Evolutionary conservation across 37 sponge, comb jelly and placozoan genomes (phyloP), one percentile per base, ranked within the genome.

Genomic region (Haliclona indistincta): DNA sequence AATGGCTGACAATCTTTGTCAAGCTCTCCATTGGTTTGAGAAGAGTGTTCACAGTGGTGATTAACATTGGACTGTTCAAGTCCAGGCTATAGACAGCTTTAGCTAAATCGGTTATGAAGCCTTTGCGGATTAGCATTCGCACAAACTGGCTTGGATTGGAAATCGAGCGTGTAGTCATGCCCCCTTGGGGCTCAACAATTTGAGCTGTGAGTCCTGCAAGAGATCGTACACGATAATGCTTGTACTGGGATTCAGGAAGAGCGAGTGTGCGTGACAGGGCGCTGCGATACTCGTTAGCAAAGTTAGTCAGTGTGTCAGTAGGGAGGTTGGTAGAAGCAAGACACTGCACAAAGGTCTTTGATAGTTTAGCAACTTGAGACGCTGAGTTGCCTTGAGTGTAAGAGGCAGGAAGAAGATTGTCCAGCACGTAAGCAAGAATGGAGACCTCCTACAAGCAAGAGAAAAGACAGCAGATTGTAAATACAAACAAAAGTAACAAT

Each of bases 11-110:
- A 30, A 91, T 76, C 37, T 71, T 77, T 3, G 92, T 94, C 32
- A 97, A 79, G 19, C 81, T 64, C 25, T 97, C 98, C 38, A 97
- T 75, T 0, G 98, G 91, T 70, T 92, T 94, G 6, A 97, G 78
- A 40, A 92, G 86, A 63, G 62, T 68, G 70, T 97, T 97, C 37
- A 92, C 76, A 5, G 95, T 94, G 6, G 70, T 54, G 0, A 88
- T 63, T 41, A 97, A 64, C 28, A 78, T 47, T 26, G 89, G 67
- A 34, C 93, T 95, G 73, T 73, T 84, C n/a, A 97, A 81, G 56
- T 94, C 92, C 39, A 97, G 82, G 29, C 38, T 72, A 85, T 97
- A 88, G 20, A 87, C 42, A 0, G 97, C 82, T 40, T 77, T 72
- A 15, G 98, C 90, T 36, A 97, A 52, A 63, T 97, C 98, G 25